Evolutionary conservation across 2,797 vertebrate genomes (phyloP), one percentile per base, ranked within the genome.

Genomic region (Menidia menidia): DNA sequence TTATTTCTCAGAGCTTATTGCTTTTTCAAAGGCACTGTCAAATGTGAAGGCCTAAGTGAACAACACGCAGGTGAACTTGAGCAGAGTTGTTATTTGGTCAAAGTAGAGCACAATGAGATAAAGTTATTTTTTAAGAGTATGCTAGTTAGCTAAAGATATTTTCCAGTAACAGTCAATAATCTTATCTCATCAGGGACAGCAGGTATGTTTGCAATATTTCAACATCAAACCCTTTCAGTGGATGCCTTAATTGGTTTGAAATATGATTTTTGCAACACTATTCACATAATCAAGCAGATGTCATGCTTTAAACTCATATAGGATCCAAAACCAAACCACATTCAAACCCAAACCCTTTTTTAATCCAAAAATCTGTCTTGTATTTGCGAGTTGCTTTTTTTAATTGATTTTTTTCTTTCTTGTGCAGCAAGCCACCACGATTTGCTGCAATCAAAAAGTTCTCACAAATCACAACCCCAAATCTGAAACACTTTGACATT

Each of bases 311-410:
- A 57, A 48, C 33, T 16, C 63, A 60, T 30, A 56, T 3, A 33
- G 60, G 57, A 14, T 31, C 59, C 30, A 25, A 25, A 25, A 25
- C 25, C 25, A 25, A 25, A 25, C 25, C 25, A 25, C 25, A 25
- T 25, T 25, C 25, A 25, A 25, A 25, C 25, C 25, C 25, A 25
- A 25, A 25, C 25, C 25, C 25, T 25, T 25, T 62, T 10, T 44
- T 48, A 15, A n/a, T 16, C 44, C 50, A 75, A n/a, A 55, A 68
- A 59, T 58, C 8, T 31, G 47, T 57, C 60, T 67, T 16, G 33
- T 10, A 52, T 51, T 63, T 47, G 48, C 39, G 7, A 52, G 35
- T 50, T 14, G 48, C 14, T 33, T 9, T 45, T 13, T 31, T 33
- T 42, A n/a, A 25, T 25, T 25, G 1, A 25, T 25, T 25, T 25